phyloP scores from a whole-genome alignment of 2,797 vertebrate species.

The Oreochromis mossambicus region DNA sequence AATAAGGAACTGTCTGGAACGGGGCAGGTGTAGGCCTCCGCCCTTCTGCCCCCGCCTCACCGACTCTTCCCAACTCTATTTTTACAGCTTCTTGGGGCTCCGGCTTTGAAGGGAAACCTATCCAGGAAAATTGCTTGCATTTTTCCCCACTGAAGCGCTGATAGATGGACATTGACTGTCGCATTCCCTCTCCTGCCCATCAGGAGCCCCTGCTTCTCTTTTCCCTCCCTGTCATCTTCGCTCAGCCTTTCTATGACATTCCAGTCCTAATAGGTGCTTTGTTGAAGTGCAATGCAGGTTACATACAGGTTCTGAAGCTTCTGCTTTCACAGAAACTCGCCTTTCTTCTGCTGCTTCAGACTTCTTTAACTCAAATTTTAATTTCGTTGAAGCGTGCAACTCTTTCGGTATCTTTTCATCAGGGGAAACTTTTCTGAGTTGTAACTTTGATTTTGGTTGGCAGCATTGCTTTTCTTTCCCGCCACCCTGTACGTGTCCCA shows the following conservation, averaged over 20 bases:
- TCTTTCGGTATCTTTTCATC: slow-evolving; percentile 81
- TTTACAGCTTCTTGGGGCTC: slow-evolving; percentile 66
- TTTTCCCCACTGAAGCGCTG: slow-evolving; percentile 60
- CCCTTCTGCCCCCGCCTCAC: not conserved
- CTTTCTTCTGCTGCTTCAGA: slow-evolving; percentile 22
- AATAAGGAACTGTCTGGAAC: slow-evolving; percentile 43
- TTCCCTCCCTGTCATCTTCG: not conserved
- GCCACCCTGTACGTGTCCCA: not conserved
- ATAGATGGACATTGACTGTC: slow-evolving; percentile 70
- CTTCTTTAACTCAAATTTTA: slow-evolving; percentile 2
- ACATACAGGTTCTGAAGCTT: slow-evolving; percentile 14
- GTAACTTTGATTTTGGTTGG: slow-evolving; percentile 36
- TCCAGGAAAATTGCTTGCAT: slow-evolving; percentile 70
- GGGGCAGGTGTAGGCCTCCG: slow-evolving; percentile 62
- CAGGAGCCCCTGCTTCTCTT: slow-evolving; percentile 10
- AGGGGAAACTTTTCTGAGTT: slow-evolving; percentile 16
- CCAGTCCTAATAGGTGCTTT: slow-evolving; percentile 53
- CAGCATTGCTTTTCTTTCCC: not conserved
- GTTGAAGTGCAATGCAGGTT: slow-evolving; percentile 40
- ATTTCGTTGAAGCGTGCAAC: slow-evolving; percentile 9
- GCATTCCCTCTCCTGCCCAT: slow-evolving; percentile 48
- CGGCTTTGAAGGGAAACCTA: slow-evolving; percentile 71
- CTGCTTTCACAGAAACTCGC: slow-evolving; percentile 33
- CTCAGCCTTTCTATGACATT: slow-evolving; percentile 41
- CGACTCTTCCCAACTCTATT: slow-evolving; percentile 51